Percentiles rank a stretch among this genome's conserved stretches.
Evolutionary conservation across 2,113 vertebrate genomes (phyloP).

Genomic region (Varanus salvator): DNA sequence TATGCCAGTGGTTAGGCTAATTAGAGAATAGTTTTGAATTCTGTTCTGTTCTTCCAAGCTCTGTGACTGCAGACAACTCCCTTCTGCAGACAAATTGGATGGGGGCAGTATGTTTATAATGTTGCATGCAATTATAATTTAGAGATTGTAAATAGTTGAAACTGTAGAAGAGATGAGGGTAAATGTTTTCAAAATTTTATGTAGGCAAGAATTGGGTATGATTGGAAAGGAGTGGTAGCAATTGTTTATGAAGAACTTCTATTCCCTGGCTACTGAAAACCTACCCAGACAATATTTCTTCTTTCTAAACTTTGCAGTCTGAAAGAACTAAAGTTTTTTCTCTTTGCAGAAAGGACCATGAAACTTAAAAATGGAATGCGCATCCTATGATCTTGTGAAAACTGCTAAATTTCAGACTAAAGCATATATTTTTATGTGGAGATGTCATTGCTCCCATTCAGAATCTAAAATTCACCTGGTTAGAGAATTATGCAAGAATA

Average conservation of each 20-base stretch:
- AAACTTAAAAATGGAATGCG: background rate
- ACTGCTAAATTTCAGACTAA: background rate
- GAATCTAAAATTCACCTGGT: no score
- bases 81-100: background rate
- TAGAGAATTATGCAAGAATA: background rate
- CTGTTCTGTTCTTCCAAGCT: background rate
- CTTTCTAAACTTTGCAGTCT: background rate
- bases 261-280: background rate
- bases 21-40: background rate
- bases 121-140: background rate
- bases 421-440: background rate
- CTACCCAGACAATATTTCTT: background rate
- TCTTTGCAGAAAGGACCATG: no score
- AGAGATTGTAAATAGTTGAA: background rate
- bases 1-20: background rate
- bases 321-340: background rate
- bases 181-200: background rate
- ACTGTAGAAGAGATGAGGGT: background rate
- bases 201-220: background rate
- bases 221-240: no score
- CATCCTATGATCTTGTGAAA: background rate
- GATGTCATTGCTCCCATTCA: background rate
- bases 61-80: background rate
- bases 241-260: background rate
- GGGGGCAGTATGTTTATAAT: background rate